Percentiles rank a stretch among this genome's conserved stretches.
Evolutionary conservation across 2,888 invertebrate genomes (phyloP).

Genomic region (Rhingia rostrata): DNA sequence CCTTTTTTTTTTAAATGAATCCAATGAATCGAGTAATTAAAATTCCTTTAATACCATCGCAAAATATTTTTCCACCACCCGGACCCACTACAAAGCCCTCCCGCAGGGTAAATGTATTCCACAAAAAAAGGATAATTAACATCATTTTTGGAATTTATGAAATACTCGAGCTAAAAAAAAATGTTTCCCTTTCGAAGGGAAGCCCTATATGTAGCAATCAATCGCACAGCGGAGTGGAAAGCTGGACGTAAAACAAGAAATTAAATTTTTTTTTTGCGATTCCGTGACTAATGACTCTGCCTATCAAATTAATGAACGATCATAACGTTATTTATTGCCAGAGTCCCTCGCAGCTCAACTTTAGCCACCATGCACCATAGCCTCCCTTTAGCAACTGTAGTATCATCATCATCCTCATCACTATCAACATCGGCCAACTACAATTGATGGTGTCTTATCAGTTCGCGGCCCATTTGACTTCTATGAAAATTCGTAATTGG

Average conservation of each 20-base stretch:
- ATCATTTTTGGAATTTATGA: conserved; percentile 42
- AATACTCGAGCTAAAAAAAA: not conserved
- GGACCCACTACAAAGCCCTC: not conserved
- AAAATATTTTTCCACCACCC: not conserved
- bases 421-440: conserved; percentile 50
- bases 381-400: not conserved
- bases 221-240: not conserved
- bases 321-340: conserved; percentile 77
- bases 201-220: not conserved
- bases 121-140: conserved; percentile 54
- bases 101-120: not conserved
- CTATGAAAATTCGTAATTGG: conserved; percentile 68
- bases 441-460: conserved; percentile 73
- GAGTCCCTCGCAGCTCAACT: conserved; percentile 46
- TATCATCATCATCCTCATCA: conserved; percentile 23
- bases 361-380: conserved; percentile 12
- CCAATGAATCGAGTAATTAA: conserved; percentile 53
- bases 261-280: conserved; percentile 76
- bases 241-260: conserved; percentile 3
- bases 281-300: conserved; percentile 81
- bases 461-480: conserved; percentile 67
- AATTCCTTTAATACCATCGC: conserved; percentile 42
- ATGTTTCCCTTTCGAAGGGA: not conserved
- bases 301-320: conserved; percentile 81
- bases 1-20: not conserved